phyloP scores from a whole-genome alignment of 2,113 vertebrate species.

The Esox niger region DNA sequence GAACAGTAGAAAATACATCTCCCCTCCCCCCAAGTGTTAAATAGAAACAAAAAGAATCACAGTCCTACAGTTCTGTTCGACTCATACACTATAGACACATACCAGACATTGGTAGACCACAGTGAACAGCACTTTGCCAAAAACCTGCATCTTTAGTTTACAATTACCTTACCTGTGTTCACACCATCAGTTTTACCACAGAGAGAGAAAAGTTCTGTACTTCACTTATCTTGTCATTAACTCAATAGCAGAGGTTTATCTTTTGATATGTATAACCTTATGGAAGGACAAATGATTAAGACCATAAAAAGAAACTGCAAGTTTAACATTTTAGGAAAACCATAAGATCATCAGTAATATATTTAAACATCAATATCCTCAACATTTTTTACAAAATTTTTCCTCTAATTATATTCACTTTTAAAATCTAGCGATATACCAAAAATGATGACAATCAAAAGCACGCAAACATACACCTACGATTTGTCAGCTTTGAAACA shows the following conservation, averaged over 20 bases:
- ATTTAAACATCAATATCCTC: conserved; percentile 12
- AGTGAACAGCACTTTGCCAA: conserved; percentile 19
- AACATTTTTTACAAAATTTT: conserved; percentile 20
- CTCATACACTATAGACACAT: conserved; percentile 42
- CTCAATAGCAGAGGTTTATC: neutral
- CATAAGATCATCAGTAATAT: neutral
- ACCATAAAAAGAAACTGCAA: neutral
- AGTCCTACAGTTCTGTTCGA: conserved; percentile 32
- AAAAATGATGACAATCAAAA: conserved; percentile 18
- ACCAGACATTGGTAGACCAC: conserved; percentile 30
- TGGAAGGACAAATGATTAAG: neutral
- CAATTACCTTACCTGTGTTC: neutral
- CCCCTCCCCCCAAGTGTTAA: conserved; percentile 21
- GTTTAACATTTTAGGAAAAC: neutral
- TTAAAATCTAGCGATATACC: conserved; percentile 32
- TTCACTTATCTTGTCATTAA: neutral
- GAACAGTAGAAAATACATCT: conserved; percentile 59
- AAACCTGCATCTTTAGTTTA: conserved; percentile 18
- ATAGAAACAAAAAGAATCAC: conserved; percentile 1
- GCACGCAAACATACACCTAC: conserved; percentile 9
- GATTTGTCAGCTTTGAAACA: conserved; percentile 9
- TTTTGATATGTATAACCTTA: neutral
- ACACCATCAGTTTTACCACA: neutral
- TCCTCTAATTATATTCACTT: conserved; percentile 1
- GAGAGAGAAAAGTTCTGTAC: neutral